A percentile compares a stretch with the other conserved stretches of the same genome.
Conservation (phyloP, 2,113 vertebrate species). For the Perca fluviatilis region DNA sequence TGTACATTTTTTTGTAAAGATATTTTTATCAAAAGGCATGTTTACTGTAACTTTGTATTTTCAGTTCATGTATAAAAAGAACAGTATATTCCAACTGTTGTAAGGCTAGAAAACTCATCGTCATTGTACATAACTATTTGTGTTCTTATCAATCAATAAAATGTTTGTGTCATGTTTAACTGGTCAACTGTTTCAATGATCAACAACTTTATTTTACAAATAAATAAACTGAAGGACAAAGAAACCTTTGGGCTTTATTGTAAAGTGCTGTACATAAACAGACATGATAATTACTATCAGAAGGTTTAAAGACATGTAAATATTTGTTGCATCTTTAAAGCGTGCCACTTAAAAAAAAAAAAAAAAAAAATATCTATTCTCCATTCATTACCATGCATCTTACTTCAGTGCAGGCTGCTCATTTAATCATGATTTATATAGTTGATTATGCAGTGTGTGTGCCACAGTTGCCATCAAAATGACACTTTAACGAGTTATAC, state of each 20-base stretch:
- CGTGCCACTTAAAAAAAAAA: constrained; percentile 15
- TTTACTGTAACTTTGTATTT: constrained; percentile 84
- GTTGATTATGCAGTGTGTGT: constrained; percentile 31
- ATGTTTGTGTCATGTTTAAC: constrained; percentile 71
- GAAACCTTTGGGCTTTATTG: constrained; percentile 22
- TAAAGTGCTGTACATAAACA: background rate
- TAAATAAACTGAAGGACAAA: constrained; percentile 69
- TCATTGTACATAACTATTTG: constrained; percentile 75
- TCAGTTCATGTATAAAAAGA: constrained; percentile 72
- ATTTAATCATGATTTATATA: constrained; percentile 30
- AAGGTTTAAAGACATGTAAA: constrained; percentile 28
- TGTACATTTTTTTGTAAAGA: constrained; percentile 87
- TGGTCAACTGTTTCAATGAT: constrained; percentile 58
- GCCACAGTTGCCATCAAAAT: background rate
- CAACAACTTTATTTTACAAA: constrained; percentile 70
- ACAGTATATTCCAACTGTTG: constrained; percentile 73
- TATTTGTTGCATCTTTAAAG: constrained; percentile 29
- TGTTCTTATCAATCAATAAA: constrained; percentile 67
- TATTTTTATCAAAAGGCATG: constrained; percentile 88
- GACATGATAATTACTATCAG: constrained; percentile 1
- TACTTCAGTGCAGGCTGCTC: constrained; percentile 1
- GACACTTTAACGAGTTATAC: constrained; percentile 46
- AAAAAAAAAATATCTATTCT: constrained; percentile 25
- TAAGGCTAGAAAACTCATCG: constrained; percentile 72
- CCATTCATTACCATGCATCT: constrained; percentile 15